Conservation (phyloP, 1,140 invertebrate species). For the Microplitis demolitor region DNA sequence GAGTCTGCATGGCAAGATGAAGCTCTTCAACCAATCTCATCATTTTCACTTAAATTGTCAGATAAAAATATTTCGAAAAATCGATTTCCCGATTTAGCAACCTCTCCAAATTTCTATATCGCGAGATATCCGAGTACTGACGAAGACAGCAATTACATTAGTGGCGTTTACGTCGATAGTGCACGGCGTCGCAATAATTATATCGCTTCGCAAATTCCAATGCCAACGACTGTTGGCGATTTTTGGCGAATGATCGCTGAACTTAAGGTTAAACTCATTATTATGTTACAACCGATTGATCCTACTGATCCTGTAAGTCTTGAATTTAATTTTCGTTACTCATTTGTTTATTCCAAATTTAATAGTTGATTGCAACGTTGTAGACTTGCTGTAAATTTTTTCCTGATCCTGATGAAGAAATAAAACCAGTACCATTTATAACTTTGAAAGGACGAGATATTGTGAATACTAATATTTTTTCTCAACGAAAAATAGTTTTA, state of each 20-base stretch:
- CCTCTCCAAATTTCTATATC: slow-evolving; percentile 36
- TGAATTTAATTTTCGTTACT: too few relatives aligned
- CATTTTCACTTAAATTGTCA: slow-evolving; percentile 23
- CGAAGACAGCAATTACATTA: slow-evolving; percentile 46
- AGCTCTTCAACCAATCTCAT: slow-evolving; percentile 27
- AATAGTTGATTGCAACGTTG: neutral
- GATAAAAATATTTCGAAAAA: slow-evolving; percentile 38
- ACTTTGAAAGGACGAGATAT: slow-evolving; percentile 27
- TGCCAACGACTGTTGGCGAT: slow-evolving; percentile 85
- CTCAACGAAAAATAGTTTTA: slow-evolving; percentile 29
- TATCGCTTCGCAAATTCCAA: slow-evolving; percentile 85
- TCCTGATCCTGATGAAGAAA: slow-evolving; percentile 24
- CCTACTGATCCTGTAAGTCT: slow-evolving; percentile 35
- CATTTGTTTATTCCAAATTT: neutral
- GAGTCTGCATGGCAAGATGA: slow-evolving; percentile 40
- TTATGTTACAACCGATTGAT: slow-evolving; percentile 62
- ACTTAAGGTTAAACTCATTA: slow-evolving; percentile 67
- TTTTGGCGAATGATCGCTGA: slow-evolving; percentile 91
- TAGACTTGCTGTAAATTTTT: slow-evolving; percentile 40
- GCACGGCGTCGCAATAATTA: slow-evolving; percentile 71
- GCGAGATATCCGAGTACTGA: slow-evolving; percentile 39
- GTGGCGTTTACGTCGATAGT: slow-evolving; percentile 38
- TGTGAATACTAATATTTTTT: slow-evolving; percentile 24
- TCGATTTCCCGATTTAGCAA: slow-evolving; percentile 39
- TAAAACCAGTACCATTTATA: slow-evolving; percentile 38